Conservation (phyloP, 23 tunicate genomes). For the Corella eumyota region DNA sequence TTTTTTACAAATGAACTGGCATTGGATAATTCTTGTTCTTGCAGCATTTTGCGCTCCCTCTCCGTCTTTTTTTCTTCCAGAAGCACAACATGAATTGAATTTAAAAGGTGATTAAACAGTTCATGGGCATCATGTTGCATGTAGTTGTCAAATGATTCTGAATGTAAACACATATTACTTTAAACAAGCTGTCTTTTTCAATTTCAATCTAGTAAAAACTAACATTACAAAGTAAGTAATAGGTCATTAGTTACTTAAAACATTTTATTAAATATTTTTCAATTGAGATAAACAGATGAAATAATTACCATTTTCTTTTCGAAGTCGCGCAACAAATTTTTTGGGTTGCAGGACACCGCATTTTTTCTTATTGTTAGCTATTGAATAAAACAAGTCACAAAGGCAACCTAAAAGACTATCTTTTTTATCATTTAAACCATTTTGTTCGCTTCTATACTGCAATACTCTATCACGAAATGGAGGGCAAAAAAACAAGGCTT, state of each 20-base stretch:
- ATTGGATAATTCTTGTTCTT: slow-evolving; percentile 7
- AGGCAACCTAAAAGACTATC: slow-evolving; percentile 80
- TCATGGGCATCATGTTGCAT: slow-evolving; percentile 99
- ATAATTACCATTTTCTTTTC: slow-evolving; percentile 85
- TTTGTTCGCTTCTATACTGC: slow-evolving; percentile 60
- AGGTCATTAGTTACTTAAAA: not conserved
- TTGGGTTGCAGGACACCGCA: slow-evolving; percentile 84
- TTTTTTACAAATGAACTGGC: not conserved
- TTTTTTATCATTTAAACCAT: slow-evolving; percentile 46
- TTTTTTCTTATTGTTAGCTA: slow-evolving; percentile 64
- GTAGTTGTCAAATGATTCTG: slow-evolving; percentile 98
- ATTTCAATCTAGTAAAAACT: too few relatives aligned
- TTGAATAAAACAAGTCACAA: slow-evolving; percentile 73
- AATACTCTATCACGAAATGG: slow-evolving; percentile 96
- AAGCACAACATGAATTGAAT: slow-evolving; percentile 79
- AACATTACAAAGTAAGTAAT: too few relatives aligned
- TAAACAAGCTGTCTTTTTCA: too few relatives aligned
- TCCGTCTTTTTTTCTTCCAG: slow-evolving; percentile 76
- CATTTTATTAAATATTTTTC: not conserved
- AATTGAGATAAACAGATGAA: not conserved
- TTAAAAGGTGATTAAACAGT: slow-evolving; percentile 86
- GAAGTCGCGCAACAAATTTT: slow-evolving; percentile 80
- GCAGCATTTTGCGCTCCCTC: slow-evolving; percentile 20
- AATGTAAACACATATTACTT: too few relatives aligned
- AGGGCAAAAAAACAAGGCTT: slow-evolving; percentile 89